Evolutionary conservation across 2,113 vertebrate species (phyloP), one percentile per base, ranked within the genome.

Genomic region (Peromyscus leucopus): DNA sequence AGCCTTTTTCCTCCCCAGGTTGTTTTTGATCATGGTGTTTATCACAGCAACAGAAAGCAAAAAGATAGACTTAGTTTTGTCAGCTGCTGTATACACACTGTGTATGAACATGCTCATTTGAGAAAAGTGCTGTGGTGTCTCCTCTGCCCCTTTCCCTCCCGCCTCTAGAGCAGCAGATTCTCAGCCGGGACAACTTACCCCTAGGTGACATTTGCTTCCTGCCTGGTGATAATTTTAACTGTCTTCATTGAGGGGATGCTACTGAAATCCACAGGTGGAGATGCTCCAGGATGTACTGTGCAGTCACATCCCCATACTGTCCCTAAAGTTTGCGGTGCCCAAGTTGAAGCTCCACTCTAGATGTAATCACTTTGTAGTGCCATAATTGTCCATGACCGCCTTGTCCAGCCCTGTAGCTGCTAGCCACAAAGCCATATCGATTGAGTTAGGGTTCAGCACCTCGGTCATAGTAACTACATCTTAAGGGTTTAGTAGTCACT

Each of bases 41-140:
- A 16, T 48, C 26, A 69, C 42, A n/a, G 91, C 28, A 48, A 48
- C 42, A 31, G 46, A 78, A 31, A 78, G 75, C 46, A 3, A 28
- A 46, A 83, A 92, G 69, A 71, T 15, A 83, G 51, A 12, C 57
- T 92, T 91, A 16, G 26, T 94, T 95, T 94, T 89, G 4, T 69
- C 85, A 83, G 24, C 7, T 55, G 71, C 63, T 85, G 93, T 80
- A 69, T 80, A 57, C 1, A 57, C 36, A 85, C 33, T 5, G 24
- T 75, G 10, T 74, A 15, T 61, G n/a, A 74, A 33, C 7, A 42
- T 59, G n/a, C 24, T 90, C 39, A 21, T 11, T 92, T 12, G 26
- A 48, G 72, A 28, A 74, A 93, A 65, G 84, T 63, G 15, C 67
- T 89, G 36, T 5, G 26, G 1, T 79, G 12, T 26, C 4, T 16